Base-by-base conservation (phyloP, 2,113 vertebrate genomes). In the Suncus etruscus region DNA sequence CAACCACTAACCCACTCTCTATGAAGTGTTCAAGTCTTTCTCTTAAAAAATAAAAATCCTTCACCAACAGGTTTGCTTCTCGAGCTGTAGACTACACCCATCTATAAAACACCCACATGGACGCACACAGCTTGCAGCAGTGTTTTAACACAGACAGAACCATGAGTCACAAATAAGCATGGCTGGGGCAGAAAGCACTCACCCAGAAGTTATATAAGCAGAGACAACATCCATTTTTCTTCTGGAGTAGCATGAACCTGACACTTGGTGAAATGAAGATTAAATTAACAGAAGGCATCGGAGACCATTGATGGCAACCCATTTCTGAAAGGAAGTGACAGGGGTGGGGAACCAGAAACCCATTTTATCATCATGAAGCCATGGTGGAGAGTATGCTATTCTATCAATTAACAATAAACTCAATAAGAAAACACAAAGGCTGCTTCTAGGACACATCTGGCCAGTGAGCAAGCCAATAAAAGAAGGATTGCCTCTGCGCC, bases 1-100 rank as follows among this genome's bases (percentile, higher is more conserved):
- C 22, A 2, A 4, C 24, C 91, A 95, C 86, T 39, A 91, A 86
- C 73, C 51, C 68, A 32, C 80, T 82, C 65, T 63, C 89, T 88
- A 22, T 66, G 58, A 87, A 86, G 39, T 68, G 80, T 72, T 86
- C 66, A 96, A 81, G 65, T 87, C 91, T 39, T 90, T 83, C 76
- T 92, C 51, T 70, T 79, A 58, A 89, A 94, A 96, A 93, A 86
- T 73, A 84, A 91, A 93, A 96, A 93, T 90, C 11, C 96, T 94
- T 87, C 87, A 90, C 95, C 91, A 94, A 93, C 95, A 94, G 95
- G 95, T 93, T 95, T 93, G 51, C 92, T 92, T 93, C 95, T 84
- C 91, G 75, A 58, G 82, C 91, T 90, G 74, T 72, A 87, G 91
- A 94, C 86, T 84, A 94, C 95, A 93, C 94, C 92, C 95, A 86